Conservation (phyloP, 1,140 invertebrate species). For the Tribolium madens region DNA sequence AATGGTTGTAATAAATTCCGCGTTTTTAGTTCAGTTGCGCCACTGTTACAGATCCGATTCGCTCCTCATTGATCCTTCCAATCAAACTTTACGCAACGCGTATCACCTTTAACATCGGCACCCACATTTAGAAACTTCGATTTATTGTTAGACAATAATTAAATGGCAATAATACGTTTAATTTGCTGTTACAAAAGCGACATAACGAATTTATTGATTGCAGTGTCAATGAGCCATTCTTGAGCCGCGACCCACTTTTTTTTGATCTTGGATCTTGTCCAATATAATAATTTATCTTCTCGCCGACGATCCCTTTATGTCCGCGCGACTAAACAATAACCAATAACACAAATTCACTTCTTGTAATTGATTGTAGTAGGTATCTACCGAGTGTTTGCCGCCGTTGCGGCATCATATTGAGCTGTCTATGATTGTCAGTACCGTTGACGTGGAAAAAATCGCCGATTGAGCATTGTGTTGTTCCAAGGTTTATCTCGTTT, state of each 20-base stretch:
- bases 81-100: background rate
- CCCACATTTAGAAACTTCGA: conserved; percentile 13
- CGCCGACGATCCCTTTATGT: background rate
- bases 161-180: conserved; percentile 22
- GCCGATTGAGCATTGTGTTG: conserved; percentile 9
- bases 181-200: conserved; percentile 14
- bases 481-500: conserved; percentile 38
- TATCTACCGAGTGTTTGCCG: background rate
- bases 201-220: conserved; percentile 28
- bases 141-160: conserved; percentile 27
- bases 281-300: background rate
- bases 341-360: conserved; percentile 16
- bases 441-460: conserved; percentile 26
- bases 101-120: conserved; percentile 23
- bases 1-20: background rate
- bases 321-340: conserved; percentile 24
- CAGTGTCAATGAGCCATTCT: conserved; percentile 4
- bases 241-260: conserved; percentile 9
- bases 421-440: conserved; percentile 26
- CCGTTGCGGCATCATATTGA: conserved; percentile 24
- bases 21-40: background rate
- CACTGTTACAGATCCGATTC: background rate
- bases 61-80: conserved; percentile 2
- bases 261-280: no score
- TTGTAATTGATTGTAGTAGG: conserved; percentile 22